A percentile compares a stretch with the other conserved stretches of the same genome.
phyloP scores from a whole-genome alignment of 2,888 invertebrate species.

The Drosophila nr. perissopoda region DNA sequence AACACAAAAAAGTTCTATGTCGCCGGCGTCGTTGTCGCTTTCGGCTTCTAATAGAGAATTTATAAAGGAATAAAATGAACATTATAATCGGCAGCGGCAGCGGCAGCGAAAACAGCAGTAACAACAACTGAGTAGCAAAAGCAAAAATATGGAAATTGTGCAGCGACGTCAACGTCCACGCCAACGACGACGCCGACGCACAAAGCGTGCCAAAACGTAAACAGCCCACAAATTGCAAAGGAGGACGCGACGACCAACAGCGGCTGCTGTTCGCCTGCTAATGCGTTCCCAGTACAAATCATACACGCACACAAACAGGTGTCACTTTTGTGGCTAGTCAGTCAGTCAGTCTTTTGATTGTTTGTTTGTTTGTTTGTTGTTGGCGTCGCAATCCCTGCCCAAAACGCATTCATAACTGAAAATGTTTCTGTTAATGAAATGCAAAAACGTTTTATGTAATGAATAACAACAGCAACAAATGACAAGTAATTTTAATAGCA shows the following conservation, averaged over 20 bases:
- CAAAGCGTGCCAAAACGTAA: constrained; percentile 63
- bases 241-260: constrained; percentile 10
- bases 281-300: constrained; percentile 41
- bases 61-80: constrained; percentile 74
- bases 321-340: constrained; percentile 22
- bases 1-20: constrained; percentile 67
- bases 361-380: background rate
- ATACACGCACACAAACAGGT: constrained; percentile 40
- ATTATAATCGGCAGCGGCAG: constrained; percentile 57
- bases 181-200: constrained; percentile 34
- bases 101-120: constrained; percentile 23
- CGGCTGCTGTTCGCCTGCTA: constrained; percentile 63
- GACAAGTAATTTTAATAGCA: constrained; percentile 65
- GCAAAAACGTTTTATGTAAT: constrained; percentile 73
- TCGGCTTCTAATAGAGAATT: constrained; percentile 70
- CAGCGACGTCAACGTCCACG: constrained; percentile 31
- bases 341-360: background rate
- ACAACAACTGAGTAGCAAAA: constrained; percentile 18
- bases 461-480: constrained; percentile 37
- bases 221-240: constrained; percentile 30
- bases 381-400: constrained; percentile 37
- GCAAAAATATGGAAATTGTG: constrained; percentile 59
- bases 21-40: constrained; percentile 57
- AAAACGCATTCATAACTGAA: constrained; percentile 57
- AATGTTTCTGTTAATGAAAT: constrained; percentile 67